Conservation (phyloP, 2,797 vertebrate species). For the Dermochelys coriacea region DNA sequence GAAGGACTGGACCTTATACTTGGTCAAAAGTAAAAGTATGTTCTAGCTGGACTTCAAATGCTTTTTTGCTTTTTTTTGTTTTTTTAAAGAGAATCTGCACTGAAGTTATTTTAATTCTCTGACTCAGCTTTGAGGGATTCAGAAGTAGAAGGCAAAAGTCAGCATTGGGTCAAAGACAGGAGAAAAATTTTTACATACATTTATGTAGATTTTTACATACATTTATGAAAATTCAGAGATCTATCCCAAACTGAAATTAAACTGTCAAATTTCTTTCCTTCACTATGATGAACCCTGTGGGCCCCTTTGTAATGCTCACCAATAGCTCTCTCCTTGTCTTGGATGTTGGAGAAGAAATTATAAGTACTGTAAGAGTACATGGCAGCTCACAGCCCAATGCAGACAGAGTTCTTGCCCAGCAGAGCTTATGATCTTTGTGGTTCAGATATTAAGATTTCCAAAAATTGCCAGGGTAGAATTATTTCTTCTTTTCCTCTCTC, state of each 20-base stretch:
- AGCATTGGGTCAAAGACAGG: background rate
- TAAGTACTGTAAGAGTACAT: background rate
- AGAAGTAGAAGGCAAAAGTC: background rate
- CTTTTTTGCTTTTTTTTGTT: no score
- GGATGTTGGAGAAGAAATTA: background rate
- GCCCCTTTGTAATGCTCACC: background rate
- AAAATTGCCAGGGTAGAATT: background rate
- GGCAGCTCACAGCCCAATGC: background rate
- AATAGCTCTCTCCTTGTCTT: background rate
- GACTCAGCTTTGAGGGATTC: background rate
- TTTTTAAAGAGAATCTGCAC: background rate
- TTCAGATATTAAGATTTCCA: background rate
- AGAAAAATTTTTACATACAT: background rate
- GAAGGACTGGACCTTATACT: background rate
- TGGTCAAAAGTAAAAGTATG: background rate
- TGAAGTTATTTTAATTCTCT: background rate
- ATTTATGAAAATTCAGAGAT: no score
- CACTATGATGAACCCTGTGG: background rate
- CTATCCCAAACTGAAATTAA: no score
- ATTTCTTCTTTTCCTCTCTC: background rate
- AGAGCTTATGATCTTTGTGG: background rate
- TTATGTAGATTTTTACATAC: background rate
- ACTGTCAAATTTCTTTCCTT: background rate
- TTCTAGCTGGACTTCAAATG: background rate
- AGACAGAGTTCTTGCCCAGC: background rate